Evolutionary conservation across 2,888 invertebrate species (phyloP).

Genomic region (Seira musarum): DNA sequence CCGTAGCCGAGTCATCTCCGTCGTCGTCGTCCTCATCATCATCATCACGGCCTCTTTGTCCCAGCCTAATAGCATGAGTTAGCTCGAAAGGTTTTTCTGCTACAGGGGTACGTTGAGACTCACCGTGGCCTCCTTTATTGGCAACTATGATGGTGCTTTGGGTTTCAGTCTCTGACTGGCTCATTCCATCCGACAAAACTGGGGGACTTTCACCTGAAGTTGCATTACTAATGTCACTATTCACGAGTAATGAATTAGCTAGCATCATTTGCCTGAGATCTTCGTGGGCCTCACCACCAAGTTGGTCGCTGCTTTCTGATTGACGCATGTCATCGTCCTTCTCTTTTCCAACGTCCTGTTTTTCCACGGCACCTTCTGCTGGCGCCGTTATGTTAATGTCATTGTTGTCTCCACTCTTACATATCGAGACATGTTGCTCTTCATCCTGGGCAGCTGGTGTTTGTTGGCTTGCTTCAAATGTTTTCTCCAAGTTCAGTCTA

Average conservation of each 20-base stretch:
- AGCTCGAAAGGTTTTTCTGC: constrained; percentile 49
- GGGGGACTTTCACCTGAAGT: constrained; percentile 23
- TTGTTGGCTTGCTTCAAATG: constrained; percentile 27
- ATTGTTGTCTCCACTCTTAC: not conserved
- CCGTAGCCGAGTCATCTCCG: constrained; percentile 53
- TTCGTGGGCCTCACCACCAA: not conserved
- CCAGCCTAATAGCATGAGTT: not conserved
- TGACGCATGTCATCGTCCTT: constrained; percentile 22
- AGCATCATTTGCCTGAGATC: not conserved
- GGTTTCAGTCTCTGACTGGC: constrained; percentile 62
- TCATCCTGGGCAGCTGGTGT: constrained; percentile 3
- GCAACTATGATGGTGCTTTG: constrained; percentile 60
- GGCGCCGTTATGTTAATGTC: constrained; percentile 16
- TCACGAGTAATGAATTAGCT: constrained; percentile 9
- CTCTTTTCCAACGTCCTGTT: constrained; percentile 44
- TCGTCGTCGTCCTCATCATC: constrained; percentile 72
- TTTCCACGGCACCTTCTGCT: constrained; percentile 17
- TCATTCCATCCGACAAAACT: constrained; percentile 44
- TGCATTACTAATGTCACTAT: constrained; percentile 3
- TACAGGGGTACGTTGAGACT: constrained; percentile 31
- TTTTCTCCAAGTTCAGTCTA: constrained; percentile 66
- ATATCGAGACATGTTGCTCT: constrained; percentile 2
- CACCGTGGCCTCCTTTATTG: not conserved
- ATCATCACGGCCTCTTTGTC: constrained; percentile 70
- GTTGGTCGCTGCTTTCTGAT: not conserved